Percentiles rank a stretch among this genome's conserved stretches.
Conservation (phyloP, 1,140 invertebrate species). For the Penaeus chinensis region DNA sequence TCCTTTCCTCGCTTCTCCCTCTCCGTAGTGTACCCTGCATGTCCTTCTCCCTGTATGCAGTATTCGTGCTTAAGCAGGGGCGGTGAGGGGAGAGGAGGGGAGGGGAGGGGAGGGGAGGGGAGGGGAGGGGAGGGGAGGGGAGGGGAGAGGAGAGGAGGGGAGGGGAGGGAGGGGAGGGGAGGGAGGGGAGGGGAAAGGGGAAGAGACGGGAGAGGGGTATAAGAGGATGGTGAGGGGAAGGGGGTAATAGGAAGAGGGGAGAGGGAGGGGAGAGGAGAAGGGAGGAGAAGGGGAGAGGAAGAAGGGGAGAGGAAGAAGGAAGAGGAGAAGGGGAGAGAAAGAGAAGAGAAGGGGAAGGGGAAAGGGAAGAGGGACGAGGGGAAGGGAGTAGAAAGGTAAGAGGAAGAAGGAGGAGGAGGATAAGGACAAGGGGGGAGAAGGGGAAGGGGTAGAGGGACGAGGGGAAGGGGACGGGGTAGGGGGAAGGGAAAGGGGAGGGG, state of each 20-base stretch:
- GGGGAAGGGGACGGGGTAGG: not conserved
- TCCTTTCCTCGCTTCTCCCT: too few species aligned
- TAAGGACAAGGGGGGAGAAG: not conserved
- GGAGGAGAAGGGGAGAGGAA: too few species aligned
- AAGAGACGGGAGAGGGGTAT: too few species aligned
- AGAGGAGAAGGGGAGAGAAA: not conserved
- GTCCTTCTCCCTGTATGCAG: too few species aligned
- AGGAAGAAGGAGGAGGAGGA: not conserved
- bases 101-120: too few species aligned
- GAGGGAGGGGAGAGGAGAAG: not conserved
- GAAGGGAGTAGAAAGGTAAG: not conserved
- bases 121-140: too few species aligned
- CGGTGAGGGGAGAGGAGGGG: too few species aligned
- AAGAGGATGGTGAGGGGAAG: not conserved
- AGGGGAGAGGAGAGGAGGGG: too few species aligned
- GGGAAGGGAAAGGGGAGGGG: not conserved
- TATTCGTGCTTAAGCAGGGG: too few species aligned
- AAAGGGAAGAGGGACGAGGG: not conserved
- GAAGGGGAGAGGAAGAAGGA: too few species aligned
- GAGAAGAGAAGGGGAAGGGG: not conserved
- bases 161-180: not conserved
- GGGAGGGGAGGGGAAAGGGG: not conserved
- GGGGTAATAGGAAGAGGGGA: not conserved
- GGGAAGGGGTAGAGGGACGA: not conserved
- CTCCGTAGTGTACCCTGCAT: too few species aligned